Evolutionary conservation across 2,113 vertebrate genomes (phyloP).

Genomic region (Melanerpes aurifrons): DNA sequence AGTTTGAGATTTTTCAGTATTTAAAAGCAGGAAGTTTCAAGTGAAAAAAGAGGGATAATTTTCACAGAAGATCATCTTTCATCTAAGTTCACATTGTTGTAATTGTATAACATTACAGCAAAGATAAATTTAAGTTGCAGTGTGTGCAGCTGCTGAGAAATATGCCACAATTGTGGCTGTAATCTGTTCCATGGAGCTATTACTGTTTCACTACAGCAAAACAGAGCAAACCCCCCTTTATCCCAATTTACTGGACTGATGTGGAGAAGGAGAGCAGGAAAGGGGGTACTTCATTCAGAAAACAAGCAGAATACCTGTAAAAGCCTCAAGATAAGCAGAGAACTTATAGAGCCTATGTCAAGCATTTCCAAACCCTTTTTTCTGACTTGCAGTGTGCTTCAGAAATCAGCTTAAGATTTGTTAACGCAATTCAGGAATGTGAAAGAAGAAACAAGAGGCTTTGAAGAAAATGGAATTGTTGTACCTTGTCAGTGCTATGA

Average conservation of each 20-base stretch:
- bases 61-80: background rate
- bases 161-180: rapidly evolving
- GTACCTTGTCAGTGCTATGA: rapidly evolving
- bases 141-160: background rate
- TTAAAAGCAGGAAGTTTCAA: background rate
- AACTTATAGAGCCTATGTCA: background rate
- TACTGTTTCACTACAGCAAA: background rate
- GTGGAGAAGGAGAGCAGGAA: background rate
- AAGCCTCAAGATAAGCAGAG: background rate
- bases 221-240: background rate
- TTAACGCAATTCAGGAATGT: background rate
- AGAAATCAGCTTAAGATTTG: background rate
- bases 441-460: background rate
- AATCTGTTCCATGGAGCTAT: background rate
- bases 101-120: background rate
- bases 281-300: background rate
- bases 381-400: background rate
- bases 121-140: background rate
- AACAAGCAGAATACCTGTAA: background rate
- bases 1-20: background rate
- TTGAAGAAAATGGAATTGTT: background rate
- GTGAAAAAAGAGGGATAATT: background rate
- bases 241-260: background rate
- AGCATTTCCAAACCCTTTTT: background rate
- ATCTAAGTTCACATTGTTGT: background rate